phyloP scores from a whole-genome alignment of 2,888 invertebrate genomes.

The Aleiodes leptofemur region DNA sequence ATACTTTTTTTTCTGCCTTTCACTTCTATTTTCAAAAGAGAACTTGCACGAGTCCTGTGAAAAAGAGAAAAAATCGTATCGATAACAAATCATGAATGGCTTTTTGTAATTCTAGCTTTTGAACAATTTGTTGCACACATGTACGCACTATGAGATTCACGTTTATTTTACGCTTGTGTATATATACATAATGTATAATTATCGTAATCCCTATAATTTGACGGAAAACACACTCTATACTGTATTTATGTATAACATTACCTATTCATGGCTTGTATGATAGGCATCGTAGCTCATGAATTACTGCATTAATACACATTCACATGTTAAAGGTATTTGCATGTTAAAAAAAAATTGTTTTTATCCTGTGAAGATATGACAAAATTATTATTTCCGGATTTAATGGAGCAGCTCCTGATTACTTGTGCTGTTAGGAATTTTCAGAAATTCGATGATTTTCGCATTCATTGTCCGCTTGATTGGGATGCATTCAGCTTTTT shows the following conservation, averaged over 20 bases:
- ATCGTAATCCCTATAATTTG: constrained; percentile 61
- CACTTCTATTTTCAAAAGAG: constrained; percentile 13
- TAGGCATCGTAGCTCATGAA: constrained; percentile 52
- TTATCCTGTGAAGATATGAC: too few species aligned
- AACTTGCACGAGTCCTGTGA: constrained; percentile 7
- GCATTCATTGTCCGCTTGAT: too few species aligned
- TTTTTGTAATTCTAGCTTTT: constrained; percentile 47
- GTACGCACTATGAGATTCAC: constrained; percentile 35
- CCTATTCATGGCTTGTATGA: constrained; percentile 52
- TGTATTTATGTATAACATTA: constrained; percentile 55
- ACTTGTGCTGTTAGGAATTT: too few species aligned
- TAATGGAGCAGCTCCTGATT: too few species aligned
- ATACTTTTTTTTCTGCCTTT: constrained; percentile 13
- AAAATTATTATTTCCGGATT: too few species aligned
- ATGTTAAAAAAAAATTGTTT: too few species aligned
- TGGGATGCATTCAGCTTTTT: too few species aligned
- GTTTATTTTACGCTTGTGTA: constrained; percentile 34
- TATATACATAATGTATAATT: constrained; percentile 56
- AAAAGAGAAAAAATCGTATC: constrained; percentile 29
- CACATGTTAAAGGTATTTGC: neutral
- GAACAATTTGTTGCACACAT: constrained; percentile 45
- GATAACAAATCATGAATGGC: constrained; percentile 53
- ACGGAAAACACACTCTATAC: constrained; percentile 57
- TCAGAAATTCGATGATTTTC: too few species aligned
- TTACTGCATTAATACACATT: constrained; percentile 50